phyloP scores from a whole-genome alignment of 1,140 invertebrate genomes.

The Amyelois transitella region DNA sequence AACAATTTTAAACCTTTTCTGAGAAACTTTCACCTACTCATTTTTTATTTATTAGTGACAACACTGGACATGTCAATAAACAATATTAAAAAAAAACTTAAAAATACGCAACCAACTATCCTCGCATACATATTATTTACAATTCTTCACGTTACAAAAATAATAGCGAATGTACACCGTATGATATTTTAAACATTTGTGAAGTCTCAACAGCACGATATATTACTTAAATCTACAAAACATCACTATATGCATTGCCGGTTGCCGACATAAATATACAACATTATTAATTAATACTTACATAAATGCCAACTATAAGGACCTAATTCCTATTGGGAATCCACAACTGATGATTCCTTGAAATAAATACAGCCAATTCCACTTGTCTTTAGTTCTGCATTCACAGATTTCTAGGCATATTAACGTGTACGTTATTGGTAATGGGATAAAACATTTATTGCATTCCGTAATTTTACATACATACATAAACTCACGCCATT shows the following conservation, averaged over 20 bases:
- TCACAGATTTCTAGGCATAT: not conserved
- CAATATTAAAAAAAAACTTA: not conserved
- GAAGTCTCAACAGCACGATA: constrained; percentile 12
- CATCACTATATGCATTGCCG: constrained; percentile 1
- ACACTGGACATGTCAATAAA: not conserved
- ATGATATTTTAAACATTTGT: constrained; percentile 10
- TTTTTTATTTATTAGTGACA: too few species aligned
- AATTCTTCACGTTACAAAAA: constrained; percentile 3
- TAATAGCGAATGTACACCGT: constrained; percentile 6
- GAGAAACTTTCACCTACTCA: too few species aligned
- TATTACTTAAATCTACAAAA: constrained; percentile 10
- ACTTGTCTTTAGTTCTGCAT: not conserved
- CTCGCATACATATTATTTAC: constrained; percentile 8
- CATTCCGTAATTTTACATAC: too few species aligned
- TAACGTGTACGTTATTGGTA: too few species aligned
- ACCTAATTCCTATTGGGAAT: not conserved
- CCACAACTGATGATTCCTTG: not conserved
- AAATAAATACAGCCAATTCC: not conserved
- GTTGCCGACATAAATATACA: constrained; percentile 10
- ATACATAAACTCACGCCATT: too few species aligned
- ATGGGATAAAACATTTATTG: too few species aligned
- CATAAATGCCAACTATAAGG: constrained; percentile 24
- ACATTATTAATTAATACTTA: constrained; percentile 10
- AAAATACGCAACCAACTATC: not conserved
- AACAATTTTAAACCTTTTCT: too few species aligned